Evolutionary conservation across 1,140 invertebrate species (phyloP).

Genomic region (Penaeus chinensis): DNA sequence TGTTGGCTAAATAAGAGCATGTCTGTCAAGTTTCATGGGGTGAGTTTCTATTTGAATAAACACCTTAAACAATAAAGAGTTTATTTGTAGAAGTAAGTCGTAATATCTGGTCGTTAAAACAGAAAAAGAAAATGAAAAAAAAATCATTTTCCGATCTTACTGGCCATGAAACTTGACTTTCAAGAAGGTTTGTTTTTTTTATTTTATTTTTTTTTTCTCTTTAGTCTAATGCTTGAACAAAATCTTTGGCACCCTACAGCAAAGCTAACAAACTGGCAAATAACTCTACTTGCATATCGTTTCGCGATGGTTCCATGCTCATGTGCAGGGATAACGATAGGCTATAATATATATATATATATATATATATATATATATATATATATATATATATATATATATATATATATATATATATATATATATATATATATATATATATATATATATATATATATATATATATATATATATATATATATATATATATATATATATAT

Average conservation of each 20-base stretch:
- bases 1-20: slow-evolving; percentile 33
- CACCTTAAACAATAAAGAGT: not conserved
- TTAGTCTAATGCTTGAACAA: slow-evolving; percentile 45
- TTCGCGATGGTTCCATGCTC: slow-evolving; percentile 62
- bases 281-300: slow-evolving; percentile 61
- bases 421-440: no score
- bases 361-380: not conserved
- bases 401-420: no score
- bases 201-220: no score
- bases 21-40: slow-evolving; percentile 57
- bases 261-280: slow-evolving; percentile 59
- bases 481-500: no score
- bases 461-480: no score
- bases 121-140: not conserved
- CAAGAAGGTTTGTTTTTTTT: slow-evolving; percentile 23
- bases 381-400: no score
- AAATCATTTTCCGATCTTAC: not conserved
- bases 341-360: slow-evolving; percentile 22
- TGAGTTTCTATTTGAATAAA: not conserved
- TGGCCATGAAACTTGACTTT: slow-evolving; percentile 54
- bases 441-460: no score
- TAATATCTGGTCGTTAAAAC: not conserved
- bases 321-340: slow-evolving; percentile 57
- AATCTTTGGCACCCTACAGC: slow-evolving; percentile 61
- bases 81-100: not conserved